These are phyloP conservation scores for Amblyopsis rosae DNA, from an alignment of 2,113 vertebrate genomes.

Conservation along the genomic window DNA sequence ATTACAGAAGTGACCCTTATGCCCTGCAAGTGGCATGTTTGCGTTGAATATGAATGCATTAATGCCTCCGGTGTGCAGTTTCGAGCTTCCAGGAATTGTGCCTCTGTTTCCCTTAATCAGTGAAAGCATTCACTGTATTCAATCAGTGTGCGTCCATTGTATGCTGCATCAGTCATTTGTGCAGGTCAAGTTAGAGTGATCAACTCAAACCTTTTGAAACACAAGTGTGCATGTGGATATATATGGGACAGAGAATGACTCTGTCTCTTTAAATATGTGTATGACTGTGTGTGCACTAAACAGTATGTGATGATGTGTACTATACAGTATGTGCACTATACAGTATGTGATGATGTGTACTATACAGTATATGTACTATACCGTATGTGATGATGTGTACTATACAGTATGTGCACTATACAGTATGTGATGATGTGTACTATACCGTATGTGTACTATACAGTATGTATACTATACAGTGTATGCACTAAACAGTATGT, in stretches of 20 bases:
- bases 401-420: constrained; percentile 16
- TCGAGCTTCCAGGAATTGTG: constrained; percentile 66
- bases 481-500: too few relatives aligned
- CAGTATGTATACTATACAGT: constrained; percentile 1
- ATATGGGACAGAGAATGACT: too few relatives aligned
- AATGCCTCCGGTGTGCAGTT: constrained; percentile 35
- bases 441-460: constrained; percentile 10
- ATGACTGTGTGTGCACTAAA: background rate
- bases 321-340: background rate
- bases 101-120: constrained; percentile 60
- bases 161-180: too few relatives aligned
- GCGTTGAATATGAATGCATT: constrained; percentile 56
- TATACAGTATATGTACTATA: constrained; percentile 23
- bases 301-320: constrained; percentile 1
- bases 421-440: background rate
- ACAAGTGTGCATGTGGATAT: too few relatives aligned
- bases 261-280: too few relatives aligned
- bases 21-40: constrained; percentile 50
- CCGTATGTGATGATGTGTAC: background rate
- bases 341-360: background rate
- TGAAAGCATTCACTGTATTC: constrained; percentile 18
- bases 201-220: too few relatives aligned
- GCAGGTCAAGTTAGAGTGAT: too few relatives aligned
- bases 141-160: constrained; percentile 41
- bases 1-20: constrained; percentile 46